These are phyloP conservation scores for Lamellibrachia luymesi DNA, from an alignment of 1,140 invertebrate species.

Conservation along the genomic window DNA sequence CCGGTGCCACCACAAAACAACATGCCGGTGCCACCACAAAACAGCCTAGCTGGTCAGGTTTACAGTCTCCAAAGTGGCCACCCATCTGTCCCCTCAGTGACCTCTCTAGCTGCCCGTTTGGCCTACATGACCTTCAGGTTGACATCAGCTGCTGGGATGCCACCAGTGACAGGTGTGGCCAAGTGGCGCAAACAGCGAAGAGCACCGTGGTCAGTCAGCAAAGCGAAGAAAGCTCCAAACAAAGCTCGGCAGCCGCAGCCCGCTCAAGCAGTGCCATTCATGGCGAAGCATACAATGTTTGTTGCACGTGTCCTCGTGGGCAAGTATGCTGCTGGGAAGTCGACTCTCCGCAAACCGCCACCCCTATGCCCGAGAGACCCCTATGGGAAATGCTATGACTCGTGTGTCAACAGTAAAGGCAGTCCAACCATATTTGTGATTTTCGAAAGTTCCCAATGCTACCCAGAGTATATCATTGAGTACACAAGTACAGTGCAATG, in stretches of 20 bases:
- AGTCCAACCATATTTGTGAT: slow-evolving; percentile 42
- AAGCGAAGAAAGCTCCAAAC: neutral
- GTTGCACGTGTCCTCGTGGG: slow-evolving; percentile 43
- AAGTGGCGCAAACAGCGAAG: neutral
- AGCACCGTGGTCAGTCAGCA: neutral
- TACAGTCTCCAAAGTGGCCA: neutral
- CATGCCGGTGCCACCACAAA: no score
- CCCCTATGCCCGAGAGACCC: slow-evolving; percentile 27
- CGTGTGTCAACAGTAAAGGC: slow-evolving; percentile 37
- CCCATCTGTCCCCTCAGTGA: neutral
- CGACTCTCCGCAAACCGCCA: slow-evolving; percentile 36
- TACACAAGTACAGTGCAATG: slow-evolving; percentile 28
- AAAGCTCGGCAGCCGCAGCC: neutral
- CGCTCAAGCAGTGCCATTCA: neutral
- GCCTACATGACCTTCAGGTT: no score
- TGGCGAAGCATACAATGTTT: slow-evolving; percentile 36
- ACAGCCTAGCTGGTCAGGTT: neutral
- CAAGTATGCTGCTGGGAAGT: slow-evolving; percentile 33
- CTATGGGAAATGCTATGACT: slow-evolving; percentile 34
- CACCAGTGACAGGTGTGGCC: neutral
- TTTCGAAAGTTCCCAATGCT: slow-evolving; percentile 43
- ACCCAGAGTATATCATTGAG: slow-evolving; percentile 45
- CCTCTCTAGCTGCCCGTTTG: neutral
- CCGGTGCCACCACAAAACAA: no score
- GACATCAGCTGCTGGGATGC: neutral